Base-by-base conservation (phyloP, 2,113 vertebrate genomes). In the Columba livia region DNA sequence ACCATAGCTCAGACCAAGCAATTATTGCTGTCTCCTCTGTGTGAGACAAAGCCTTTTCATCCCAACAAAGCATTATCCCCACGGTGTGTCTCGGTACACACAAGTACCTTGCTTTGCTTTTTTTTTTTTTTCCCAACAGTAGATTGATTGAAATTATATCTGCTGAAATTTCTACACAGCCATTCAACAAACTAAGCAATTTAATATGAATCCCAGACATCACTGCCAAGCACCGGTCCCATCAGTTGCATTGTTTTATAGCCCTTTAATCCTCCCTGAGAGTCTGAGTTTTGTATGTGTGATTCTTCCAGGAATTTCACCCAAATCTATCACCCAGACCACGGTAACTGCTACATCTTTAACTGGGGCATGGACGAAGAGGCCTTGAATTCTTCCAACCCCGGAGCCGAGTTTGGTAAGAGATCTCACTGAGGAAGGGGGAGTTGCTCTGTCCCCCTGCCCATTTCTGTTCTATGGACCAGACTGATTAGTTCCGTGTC, bases 331-430 rank as follows among this genome's bases (percentile, higher is more conserved):
- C 96, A 98, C 79, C 98, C 98, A 1, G 97, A 98, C 54, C 98
- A 98, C 0, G 98, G 98, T 17, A 98, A 98, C 97, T 98, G 98
- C 82, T 98, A 98, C 96, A 97, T 98, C 96, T 98, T 98, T 85
- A 98, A 98, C 97, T 98, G 98, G 98, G 98, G 98, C 77, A 97
- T 98, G 97, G 94, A 80, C 0, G 95, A 98, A 58, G 95, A 97
- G 47, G 96, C 95, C 2, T 89, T 98, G 44, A 95, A 96, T 56
- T 98, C 98, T 3, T 97, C 98, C 87, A 98, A 98, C 89, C 98
- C 98, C 0, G 98, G 98, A 38, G 96, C 97, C 0, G 98, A 98
- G 71, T 98, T 98, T 0, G 98, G 98, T 98, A 91, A 97, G 98
- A 38, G 2, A 29, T 18, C 20, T 16, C 44, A n/a, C 1, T 1